Evolutionary conservation across 2,797 vertebrate genomes (phyloP).

Genomic region (Coregonus sp.): DNA sequence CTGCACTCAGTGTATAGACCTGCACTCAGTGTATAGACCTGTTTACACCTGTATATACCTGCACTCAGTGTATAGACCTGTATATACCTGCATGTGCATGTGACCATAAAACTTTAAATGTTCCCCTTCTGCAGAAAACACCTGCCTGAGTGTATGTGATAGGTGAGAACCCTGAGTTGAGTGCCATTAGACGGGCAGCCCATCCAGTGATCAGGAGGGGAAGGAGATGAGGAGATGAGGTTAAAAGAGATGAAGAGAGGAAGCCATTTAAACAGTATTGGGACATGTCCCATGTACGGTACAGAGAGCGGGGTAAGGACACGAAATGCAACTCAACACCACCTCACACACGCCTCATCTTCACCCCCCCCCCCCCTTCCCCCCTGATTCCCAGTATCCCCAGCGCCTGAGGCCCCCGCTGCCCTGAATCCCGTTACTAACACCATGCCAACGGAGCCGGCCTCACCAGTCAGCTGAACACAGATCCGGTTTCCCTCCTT

Average conservation of each 20-base stretch:
- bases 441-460: constrained; percentile 65
- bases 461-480: constrained; percentile 68
- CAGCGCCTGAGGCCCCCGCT: constrained; percentile 31
- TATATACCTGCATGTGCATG: too few relatives aligned
- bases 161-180: background rate
- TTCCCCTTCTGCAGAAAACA: background rate
- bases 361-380: constrained; percentile 21
- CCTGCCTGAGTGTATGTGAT: background rate
- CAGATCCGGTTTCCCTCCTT: constrained; percentile 74
- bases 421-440: constrained; percentile 63
- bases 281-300: constrained; percentile 53
- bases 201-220: constrained; percentile 28
- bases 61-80: too few relatives aligned
- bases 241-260: background rate
- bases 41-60: too few relatives aligned
- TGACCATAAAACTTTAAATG: background rate
- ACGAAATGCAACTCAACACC: constrained; percentile 54
- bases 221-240: background rate
- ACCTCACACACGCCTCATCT: constrained; percentile 2
- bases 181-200: background rate
- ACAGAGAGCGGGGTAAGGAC: constrained; percentile 34
- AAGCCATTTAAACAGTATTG: constrained; percentile 47
- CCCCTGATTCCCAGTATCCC: constrained; percentile 50
- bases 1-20: too few relatives aligned
- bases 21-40: too few relatives aligned